Conservation (phyloP, 2,888 invertebrate species). For the Ramazzottius varieornatus region DNA sequence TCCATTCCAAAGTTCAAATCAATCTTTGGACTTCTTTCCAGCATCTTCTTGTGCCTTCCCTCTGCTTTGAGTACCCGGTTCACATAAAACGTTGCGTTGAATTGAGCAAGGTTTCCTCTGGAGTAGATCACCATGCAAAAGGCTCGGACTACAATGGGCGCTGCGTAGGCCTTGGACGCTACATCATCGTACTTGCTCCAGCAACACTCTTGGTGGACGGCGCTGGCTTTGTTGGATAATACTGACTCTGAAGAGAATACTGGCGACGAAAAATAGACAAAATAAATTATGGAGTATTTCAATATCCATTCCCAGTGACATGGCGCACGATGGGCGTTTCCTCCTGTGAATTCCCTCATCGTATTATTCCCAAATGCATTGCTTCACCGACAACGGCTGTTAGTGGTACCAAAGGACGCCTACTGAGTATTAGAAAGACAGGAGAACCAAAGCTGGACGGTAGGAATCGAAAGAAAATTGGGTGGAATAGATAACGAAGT, state of each 20-base stretch:
- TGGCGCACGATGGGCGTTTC: neutral
- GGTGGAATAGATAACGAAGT: too few relatives aligned
- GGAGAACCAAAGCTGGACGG: too few relatives aligned
- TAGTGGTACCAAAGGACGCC: too few relatives aligned
- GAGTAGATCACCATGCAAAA: neutral
- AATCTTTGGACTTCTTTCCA: neutral
- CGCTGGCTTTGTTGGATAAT: too few relatives aligned
- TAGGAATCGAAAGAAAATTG: too few relatives aligned
- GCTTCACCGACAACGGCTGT: too few relatives aligned
- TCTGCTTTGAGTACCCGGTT: neutral
- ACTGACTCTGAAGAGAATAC: too few relatives aligned
- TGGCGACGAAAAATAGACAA: too few relatives aligned
- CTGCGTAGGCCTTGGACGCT: neutral
- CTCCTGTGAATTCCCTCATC: too few relatives aligned
- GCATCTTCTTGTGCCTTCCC: neutral
- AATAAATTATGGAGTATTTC: constrained; percentile 1
- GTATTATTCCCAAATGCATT: too few relatives aligned
- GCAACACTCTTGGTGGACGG: neutral
- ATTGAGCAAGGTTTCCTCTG: neutral
- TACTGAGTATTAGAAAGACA: too few relatives aligned
- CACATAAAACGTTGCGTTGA: neutral
- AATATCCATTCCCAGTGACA: neutral
- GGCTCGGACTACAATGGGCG: neutral
- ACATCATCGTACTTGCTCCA: neutral
- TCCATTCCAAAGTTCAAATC: neutral